These are phyloP conservation scores for Andricus quercusramuli DNA, from an alignment of 2,888 invertebrate species.

Conservation along the genomic window DNA sequence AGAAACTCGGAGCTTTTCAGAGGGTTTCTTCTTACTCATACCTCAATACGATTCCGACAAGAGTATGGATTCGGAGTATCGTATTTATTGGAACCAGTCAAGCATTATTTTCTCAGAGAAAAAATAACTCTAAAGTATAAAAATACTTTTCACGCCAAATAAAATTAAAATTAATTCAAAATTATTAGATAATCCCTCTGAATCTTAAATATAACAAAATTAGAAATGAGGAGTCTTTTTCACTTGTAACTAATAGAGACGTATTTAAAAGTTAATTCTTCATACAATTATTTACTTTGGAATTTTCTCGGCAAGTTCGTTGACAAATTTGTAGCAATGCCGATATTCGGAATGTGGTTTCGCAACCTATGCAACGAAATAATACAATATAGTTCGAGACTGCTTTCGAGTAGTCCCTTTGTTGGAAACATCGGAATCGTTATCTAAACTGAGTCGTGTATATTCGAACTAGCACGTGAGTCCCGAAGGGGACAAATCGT, in stretches of 20 bases:
- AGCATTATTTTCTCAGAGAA: background rate
- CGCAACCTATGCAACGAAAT: background rate
- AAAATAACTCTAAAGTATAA: background rate
- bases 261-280: no score
- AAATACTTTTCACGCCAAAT: background rate
- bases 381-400: constrained; percentile 26
- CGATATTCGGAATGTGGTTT: background rate
- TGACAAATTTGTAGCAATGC: background rate
- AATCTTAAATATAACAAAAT: no score
- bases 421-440: constrained; percentile 23
- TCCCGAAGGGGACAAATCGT: constrained; percentile 34
- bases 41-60: background rate
- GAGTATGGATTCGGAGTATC: background rate
- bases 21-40: background rate
- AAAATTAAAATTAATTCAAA: background rate
- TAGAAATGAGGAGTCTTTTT: no score
- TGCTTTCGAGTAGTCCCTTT: constrained; percentile 26
- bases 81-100: constrained; percentile 31
- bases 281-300: no score
- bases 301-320: no score
- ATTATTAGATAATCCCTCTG: no score
- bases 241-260: no score
- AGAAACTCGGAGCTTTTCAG: background rate
- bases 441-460: constrained; percentile 33
- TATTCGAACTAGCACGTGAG: constrained; percentile 31